Evolutionary conservation across 1,140 invertebrate genomes (phyloP), one percentile per base, ranked within the genome.

Genomic region (Cotesia typhae): DNA sequence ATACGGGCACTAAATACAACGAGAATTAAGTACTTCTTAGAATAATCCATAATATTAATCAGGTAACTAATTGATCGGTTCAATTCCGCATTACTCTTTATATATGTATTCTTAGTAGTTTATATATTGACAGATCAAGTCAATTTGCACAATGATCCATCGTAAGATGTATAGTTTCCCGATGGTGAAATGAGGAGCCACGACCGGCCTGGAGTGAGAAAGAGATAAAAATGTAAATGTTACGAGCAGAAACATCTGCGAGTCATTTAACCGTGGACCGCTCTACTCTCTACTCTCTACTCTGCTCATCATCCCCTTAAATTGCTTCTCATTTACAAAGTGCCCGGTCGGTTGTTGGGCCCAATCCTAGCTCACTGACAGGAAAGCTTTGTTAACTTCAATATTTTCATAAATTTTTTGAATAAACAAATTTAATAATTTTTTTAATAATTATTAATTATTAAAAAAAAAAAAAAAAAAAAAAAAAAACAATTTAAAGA

Each of bases 271-370:
- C 41, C 6, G 41, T 47, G 41, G 7, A 7, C 41, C 41, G 28
- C 28, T 28, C 28, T 28, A 28, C 28, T 28, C 28, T 28, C 28
- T 28, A 28, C 28, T 28, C 28, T 28, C 28, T 47, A 9, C 41
- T 47, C 41, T 47, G 10, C 41, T 47, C 6, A 68, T 68, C 67
- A 68, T 68, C 52, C 67, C 36, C 55, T 68, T 57, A 68, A 68
- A 68, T 68, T 55, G 52, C 52, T 53, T 57, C 59, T 61, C 28
- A 35, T 61, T 61, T 12, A 36, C 28, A 36, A 61, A 28, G 28
- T 28, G 4, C 17, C 41, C n/a, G 5, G n/a, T 14, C 41, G 5
- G 41, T 47, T 47, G 5, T 47, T 47, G 10, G 2, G 6, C 6
- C 41, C 2, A 47, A 10, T 47, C 3, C 1, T 9, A 10, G 10